Base-by-base conservation (phyloP, 2,888 invertebrate genomes). In the Asteroscopus sphinx region DNA sequence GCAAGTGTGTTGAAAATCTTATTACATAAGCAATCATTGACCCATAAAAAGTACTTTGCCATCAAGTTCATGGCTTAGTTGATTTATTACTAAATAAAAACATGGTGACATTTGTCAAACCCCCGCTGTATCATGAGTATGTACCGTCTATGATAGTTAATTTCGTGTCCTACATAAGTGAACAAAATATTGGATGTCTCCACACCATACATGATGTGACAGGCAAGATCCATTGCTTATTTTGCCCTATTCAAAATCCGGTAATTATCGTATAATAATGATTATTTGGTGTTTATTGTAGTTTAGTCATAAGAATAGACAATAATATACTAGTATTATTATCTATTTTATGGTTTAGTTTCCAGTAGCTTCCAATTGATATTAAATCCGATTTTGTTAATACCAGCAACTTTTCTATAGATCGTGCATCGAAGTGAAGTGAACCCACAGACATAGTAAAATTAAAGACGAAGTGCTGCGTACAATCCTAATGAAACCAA, bases 31-130 rank as follows among this genome's bases (percentile, higher is more conserved):
- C 6, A 28, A 4, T 11, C 5, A 28, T 3, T 41, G 26, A 28
- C 13, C 40, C 13, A 15, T 11, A 15, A 6, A 25, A 26, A 26
- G 9, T 21, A 37, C 40, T 9, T n/a, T 32, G 9, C 37, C 25
- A 32, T 41, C 11, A 28, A 37, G 25, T 37, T 13, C 66, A 56
- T 66, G 49, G 56, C 68, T 51, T 44, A 42, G 39, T 36, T 47
- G 66, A 39, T 68, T 67, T 36, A 3, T 39, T 21, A 3, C 17
- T 16, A 28, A 30, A 33, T 15, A 12, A 7, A 8, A 11, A 37
- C 6, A 26, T 39, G 1, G 21, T 36, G 30, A 15, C 11, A 46
- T 8, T 46, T 37, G 15, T 11, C 9, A 13, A 15, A 30, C 7
- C 5, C 16, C 12, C 16, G n/a, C 12, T 33, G 25, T 15, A 6